Conservation (phyloP, 1,140 invertebrate species). For the Brachionus manjavacas region DNA sequence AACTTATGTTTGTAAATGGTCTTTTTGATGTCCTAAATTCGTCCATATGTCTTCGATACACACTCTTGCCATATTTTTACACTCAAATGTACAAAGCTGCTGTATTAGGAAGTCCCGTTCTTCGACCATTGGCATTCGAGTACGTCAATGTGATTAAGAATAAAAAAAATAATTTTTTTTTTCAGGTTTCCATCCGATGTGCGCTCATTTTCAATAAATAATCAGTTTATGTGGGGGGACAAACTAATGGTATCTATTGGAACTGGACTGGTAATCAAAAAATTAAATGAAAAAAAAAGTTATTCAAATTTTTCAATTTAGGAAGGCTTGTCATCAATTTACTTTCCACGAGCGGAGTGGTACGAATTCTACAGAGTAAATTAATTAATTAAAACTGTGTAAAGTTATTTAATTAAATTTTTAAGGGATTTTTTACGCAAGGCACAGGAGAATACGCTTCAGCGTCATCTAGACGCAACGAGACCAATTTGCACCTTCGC, state of each 20-base stretch:
- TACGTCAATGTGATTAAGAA: neutral
- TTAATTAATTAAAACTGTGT: neutral
- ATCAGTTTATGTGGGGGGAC: constrained; percentile 30
- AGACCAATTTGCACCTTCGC: neutral
- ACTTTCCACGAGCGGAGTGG: constrained; percentile 26
- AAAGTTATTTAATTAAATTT: neutral
- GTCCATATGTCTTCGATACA: constrained; percentile 61
- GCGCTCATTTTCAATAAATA: constrained; percentile 25
- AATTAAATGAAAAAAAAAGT: neutral
- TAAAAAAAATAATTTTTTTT: neutral
- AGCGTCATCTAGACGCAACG: neutral
- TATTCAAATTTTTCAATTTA: neutral
- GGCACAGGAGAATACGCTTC: neutral
- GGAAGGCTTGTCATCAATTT: constrained; percentile 8
- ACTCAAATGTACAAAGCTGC: constrained; percentile 71
- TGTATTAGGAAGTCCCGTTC: constrained; percentile 67
- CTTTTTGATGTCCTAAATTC: constrained; percentile 29
- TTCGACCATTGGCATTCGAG: constrained; percentile 67
- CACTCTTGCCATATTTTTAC: constrained; percentile 74
- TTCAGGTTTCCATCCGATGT: neutral
- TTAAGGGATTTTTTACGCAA: neutral
- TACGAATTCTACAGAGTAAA: constrained; percentile 30
- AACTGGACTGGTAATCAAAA: neutral
- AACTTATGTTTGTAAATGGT: neutral
- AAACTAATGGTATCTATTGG: constrained; percentile 35